Conservation (phyloP, 2,888 invertebrate species). For the Polydesmus complanatus region DNA sequence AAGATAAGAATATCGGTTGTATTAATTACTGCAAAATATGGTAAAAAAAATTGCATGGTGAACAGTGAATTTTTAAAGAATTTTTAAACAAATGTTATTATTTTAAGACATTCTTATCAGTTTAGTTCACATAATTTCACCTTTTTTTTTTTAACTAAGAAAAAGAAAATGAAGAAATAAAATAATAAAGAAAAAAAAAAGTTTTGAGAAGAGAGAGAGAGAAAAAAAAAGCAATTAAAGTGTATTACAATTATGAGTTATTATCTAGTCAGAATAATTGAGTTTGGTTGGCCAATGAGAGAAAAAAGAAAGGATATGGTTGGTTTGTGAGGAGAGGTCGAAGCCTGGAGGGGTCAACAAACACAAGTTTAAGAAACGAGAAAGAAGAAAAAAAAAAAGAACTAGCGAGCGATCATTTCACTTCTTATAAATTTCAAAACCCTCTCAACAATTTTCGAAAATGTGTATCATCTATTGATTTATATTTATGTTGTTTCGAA, state of each 20-base stretch:
- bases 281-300: neutral
- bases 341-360: neutral
- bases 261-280: neutral
- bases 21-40: too few relatives aligned
- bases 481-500: neutral
- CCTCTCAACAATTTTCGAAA: neutral
- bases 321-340: neutral
- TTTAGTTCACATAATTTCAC: too few relatives aligned
- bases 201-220: neutral
- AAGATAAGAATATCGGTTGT: too few relatives aligned
- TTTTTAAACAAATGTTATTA: too few relatives aligned
- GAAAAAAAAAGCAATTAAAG: neutral
- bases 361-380: too few relatives aligned
- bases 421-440: neutral
- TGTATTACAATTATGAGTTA: neutral
- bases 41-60: too few relatives aligned
- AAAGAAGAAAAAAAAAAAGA: too few relatives aligned
- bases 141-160: too few relatives aligned
- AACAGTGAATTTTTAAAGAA: too few relatives aligned
- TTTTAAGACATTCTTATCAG: too few relatives aligned
- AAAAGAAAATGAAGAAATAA: too few relatives aligned
- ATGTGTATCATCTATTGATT: neutral
- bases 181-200: too few relatives aligned
- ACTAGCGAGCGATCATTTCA: neutral
- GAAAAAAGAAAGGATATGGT: neutral